Evolutionary conservation across 1,140 invertebrate species (phyloP).

Genomic region (Lordiphosa clarofinis): DNA sequence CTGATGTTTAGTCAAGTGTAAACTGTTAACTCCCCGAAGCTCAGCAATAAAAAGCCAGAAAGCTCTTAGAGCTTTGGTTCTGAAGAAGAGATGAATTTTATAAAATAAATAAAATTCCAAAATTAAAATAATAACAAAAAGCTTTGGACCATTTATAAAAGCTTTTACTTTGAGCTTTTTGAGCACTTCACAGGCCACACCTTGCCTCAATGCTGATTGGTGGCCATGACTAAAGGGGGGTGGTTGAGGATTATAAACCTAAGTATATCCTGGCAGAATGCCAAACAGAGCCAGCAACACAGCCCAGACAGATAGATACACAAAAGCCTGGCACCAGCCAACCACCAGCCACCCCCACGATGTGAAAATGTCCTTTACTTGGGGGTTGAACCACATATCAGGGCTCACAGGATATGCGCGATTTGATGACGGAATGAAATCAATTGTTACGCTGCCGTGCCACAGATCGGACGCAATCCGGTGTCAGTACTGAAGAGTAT

Average conservation of each 20-base stretch:
- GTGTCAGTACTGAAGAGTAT: constrained; percentile 55
- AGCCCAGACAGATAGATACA: constrained; percentile 67
- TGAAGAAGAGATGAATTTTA: no score
- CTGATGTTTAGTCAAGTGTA: constrained; percentile 56
- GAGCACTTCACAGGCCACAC: constrained; percentile 59
- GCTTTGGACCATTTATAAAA: background rate
- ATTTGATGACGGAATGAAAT: constrained; percentile 80
- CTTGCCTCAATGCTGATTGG: constrained; percentile 75
- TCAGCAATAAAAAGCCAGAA: background rate
- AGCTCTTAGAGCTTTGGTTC: no score
- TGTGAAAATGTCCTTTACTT: constrained; percentile 3
- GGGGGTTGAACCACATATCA: constrained; percentile 44
- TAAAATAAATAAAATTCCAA: no score
- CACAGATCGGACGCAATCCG: constrained; percentile 79
- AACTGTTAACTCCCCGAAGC: constrained; percentile 66
- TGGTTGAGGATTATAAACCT: constrained; percentile 74
- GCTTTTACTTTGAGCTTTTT: constrained; percentile 4
- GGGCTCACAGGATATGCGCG: constrained; percentile 76
- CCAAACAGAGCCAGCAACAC: constrained; percentile 47
- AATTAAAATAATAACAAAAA: background rate
- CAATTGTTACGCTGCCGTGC: constrained; percentile 80
- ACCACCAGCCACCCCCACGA: constrained; percentile 41
- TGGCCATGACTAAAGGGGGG: constrained; percentile 55
- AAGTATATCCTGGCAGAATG: constrained; percentile 64
- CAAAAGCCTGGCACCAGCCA: constrained; percentile 27